Base-by-base conservation (phyloP, 1,140 invertebrate genomes). In the Battus philenor region DNA sequence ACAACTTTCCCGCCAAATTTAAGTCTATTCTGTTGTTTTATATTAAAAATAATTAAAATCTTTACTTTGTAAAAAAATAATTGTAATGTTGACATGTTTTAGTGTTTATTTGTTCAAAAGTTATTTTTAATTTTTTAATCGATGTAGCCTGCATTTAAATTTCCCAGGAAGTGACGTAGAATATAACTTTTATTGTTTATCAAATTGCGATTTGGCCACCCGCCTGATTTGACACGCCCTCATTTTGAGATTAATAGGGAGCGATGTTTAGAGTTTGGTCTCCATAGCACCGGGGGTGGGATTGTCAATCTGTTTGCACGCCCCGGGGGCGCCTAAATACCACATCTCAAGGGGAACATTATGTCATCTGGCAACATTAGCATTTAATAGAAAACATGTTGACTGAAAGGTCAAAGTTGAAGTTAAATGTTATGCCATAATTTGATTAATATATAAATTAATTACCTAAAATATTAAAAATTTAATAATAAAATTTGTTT, bases 301-400 rank as follows among this genome's bases (percentile, higher is more conserved):
- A 68, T 59, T 64, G 71, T 57, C 75, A 74, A 74, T 75, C 67
- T 69, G 59, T 46, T 44, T 34, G 32, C 38, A 38, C 47, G 43
- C 47, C 54, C 52, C 56, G 44, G 36, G 58, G 55, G 55, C 52
- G 61, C 54, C 46, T 62, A 82, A 82, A 82, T 80, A 68, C 68
- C 78, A 78, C 74, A 80, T 83, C 79, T 83, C 78, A 33, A 49
- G 78, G 76, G 76, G 68, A 46, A 66, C 57, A 30, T 67, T 73
- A 49, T 44, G 49, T 71, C 64, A 81, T 77, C 73, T 70, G 65
- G 51, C 51, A 69, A 70, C 65, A 70, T 50, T 63, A 50, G 54
- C 47, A 65, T 66, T 68, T 69, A 41, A 50, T 55, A 27, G 55
- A 50, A 36, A 45, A 58, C 51, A 73, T 61, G 50, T 56, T 43